Evolutionary conservation across 2,888 invertebrate species (phyloP), one percentile per base, ranked within the genome.

Genomic region (Leuctra nigra): DNA sequence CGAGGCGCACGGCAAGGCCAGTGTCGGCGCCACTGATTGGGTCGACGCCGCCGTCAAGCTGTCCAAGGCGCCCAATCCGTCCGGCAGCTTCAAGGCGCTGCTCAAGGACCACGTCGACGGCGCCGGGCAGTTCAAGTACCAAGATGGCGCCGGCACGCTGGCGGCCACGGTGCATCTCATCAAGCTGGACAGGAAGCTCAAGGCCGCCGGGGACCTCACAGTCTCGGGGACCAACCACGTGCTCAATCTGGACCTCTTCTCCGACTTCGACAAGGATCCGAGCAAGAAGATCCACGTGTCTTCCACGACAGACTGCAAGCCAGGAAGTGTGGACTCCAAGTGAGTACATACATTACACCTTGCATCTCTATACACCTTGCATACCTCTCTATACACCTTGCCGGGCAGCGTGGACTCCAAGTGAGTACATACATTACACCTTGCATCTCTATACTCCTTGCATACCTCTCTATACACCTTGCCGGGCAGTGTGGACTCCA

Each of bases 241-340:
- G 59, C 75, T 81, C 0, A 80, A 81, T 47, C 65, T 83, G 0
- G 84, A 81, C 46, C 53, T 91, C 2, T 80, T 75, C 63, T 80
- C 86, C 25, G 81, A 88, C 68, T 84, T 78, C 59, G 83, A 82
- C 52, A 84, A 84, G 66, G 82, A 87, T 66, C 82, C 83, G 41
- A 79, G 73, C 41, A 84, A 86, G 64, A 84, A 84, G 64, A 63
- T 90, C 2, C 77, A 79, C 57, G 64, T 88, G 36, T 78, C 79
- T 29, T 86, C 88, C 0, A 76, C 79, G 61, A 81, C 79, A 55
- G 79, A 78, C 60, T 62, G 77, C 0, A 77, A 72, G 29, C 74
- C 73, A 4, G 72, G 73, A 6, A 72, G 75, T 1, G 39, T 86
- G 1, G 80, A 83, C 22, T 80, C 86, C 1, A 86, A 83, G 80